These are phyloP conservation scores for Idaea biselata DNA, from an alignment of 2,888 invertebrate species.

Conservation along the genomic window DNA sequence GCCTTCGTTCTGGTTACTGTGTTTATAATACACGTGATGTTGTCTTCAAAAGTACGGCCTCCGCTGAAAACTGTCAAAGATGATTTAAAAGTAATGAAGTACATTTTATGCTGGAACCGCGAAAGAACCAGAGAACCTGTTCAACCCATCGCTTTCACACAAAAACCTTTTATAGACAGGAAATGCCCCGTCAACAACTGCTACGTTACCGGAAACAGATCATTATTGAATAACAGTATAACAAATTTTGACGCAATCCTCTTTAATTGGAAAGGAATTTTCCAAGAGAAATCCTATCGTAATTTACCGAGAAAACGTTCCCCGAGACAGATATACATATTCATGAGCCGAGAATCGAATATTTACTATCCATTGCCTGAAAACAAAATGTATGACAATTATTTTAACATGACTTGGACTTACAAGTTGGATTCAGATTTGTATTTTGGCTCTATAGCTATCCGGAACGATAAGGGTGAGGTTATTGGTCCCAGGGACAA, in stretches of 20 bases:
- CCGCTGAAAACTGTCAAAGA: neutral
- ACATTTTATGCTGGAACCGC: neutral
- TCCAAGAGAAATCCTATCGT: neutral
- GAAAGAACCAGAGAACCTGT: neutral
- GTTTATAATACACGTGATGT: neutral
- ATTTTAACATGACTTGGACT: conserved; percentile 67
- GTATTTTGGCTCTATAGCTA: conserved; percentile 49
- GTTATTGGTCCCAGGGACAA: conserved; percentile 41
- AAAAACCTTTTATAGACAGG: conserved; percentile 36
- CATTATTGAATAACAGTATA: conserved; percentile 29
- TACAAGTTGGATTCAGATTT: conserved; percentile 55
- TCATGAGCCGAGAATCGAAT: conserved; percentile 53
- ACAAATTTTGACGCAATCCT: conserved; percentile 50
- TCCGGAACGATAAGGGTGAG: conserved; percentile 36
- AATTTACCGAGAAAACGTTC: conserved; percentile 38
- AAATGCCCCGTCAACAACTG: conserved; percentile 51
- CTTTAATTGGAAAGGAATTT: conserved; percentile 30
- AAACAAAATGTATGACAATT: conserved; percentile 36
- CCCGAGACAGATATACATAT: conserved; percentile 51
- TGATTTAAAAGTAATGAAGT: neutral
- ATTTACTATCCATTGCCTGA: conserved; percentile 47
- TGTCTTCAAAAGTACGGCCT: neutral
- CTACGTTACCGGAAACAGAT: conserved; percentile 42
- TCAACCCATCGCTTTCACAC: conserved; percentile 30
- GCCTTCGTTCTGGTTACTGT: neutral